These are phyloP conservation scores for Pogonomyrmex barbatus DNA, from an alignment of 1,140 invertebrate genomes.

Conservation along the genomic window DNA sequence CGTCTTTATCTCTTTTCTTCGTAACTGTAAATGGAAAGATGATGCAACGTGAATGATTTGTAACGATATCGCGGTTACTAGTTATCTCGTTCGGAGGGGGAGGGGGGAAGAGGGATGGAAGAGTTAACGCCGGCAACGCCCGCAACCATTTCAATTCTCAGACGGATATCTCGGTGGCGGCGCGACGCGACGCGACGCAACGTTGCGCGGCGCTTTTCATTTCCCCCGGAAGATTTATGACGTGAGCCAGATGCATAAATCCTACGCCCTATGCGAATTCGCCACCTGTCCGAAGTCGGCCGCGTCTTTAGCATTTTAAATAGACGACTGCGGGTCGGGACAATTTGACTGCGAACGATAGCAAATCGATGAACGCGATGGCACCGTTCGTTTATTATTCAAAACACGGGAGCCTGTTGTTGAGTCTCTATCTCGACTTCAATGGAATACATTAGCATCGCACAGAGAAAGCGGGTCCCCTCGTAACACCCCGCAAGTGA, in stretches of 20 bases:
- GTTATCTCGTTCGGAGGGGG: not conserved
- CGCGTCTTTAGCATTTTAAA: slow-evolving; percentile 65
- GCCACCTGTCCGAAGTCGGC: slow-evolving; percentile 3
- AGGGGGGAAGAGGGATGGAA: not conserved
- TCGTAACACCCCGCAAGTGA: slow-evolving; percentile 4
- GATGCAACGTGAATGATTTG: slow-evolving; percentile 22
- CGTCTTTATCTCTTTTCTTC: not conserved
- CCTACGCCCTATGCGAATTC: not conserved
- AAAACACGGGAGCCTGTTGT: slow-evolving; percentile 78
- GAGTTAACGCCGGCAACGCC: slow-evolving; percentile 11
- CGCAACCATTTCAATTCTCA: slow-evolving; percentile 61
- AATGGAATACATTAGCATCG: slow-evolving; percentile 83
- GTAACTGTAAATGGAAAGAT: not conserved
- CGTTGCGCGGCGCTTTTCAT: slow-evolving; percentile 48
- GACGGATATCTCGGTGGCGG: slow-evolving; percentile 50
- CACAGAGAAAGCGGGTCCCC: slow-evolving; percentile 70
- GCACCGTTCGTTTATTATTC: slow-evolving; percentile 80
- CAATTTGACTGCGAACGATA: slow-evolving; percentile 61
- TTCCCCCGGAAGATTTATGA: slow-evolving; percentile 59
- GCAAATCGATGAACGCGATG: slow-evolving; percentile 56
- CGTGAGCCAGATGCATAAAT: slow-evolving; percentile 43
- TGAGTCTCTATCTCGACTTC: slow-evolving; percentile 77
- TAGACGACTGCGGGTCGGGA: slow-evolving; percentile 8
- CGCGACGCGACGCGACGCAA: not conserved
- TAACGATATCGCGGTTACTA: not conserved